Conservation (phyloP, 2,888 invertebrate genomes). For the Drosophila borborema region DNA sequence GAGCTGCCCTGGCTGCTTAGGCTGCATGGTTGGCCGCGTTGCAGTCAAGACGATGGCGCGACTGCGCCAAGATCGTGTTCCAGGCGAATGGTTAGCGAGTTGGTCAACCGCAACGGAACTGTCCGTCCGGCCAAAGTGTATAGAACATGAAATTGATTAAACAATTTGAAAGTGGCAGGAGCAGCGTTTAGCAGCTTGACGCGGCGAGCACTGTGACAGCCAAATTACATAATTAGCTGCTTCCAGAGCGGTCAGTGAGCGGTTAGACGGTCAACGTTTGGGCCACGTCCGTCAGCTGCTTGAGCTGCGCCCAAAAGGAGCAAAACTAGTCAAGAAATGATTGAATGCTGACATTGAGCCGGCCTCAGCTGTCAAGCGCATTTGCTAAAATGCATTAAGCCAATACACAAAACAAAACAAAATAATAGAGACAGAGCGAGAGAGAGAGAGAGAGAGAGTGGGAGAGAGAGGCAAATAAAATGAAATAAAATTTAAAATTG, state of each 20-base stretch:
- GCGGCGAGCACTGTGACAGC: slow-evolving; percentile 71
- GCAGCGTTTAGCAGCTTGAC: slow-evolving; percentile 61
- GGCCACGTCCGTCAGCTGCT: slow-evolving; percentile 55
- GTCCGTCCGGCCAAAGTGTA: slow-evolving; percentile 17
- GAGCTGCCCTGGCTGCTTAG: not conserved
- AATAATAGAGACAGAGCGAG: not conserved
- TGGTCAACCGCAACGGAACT: slow-evolving; percentile 74
- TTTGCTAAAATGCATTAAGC: slow-evolving; percentile 62
- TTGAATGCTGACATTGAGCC: slow-evolving; percentile 64
- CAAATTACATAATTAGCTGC: slow-evolving; percentile 83
- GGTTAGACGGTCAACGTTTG: slow-evolving; percentile 18
- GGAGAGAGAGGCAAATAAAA: not conserved
- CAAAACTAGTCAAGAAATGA: slow-evolving; percentile 54
- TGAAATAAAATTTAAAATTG: slow-evolving; percentile 16
- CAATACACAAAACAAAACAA: slow-evolving; percentile 30
- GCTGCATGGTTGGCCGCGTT: slow-evolving; percentile 26
- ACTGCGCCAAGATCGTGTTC: slow-evolving; percentile 50
- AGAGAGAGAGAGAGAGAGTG: too few relatives aligned
- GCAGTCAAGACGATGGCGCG: slow-evolving; percentile 41
- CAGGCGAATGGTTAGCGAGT: slow-evolving; percentile 62
- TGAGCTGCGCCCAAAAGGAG: slow-evolving; percentile 25
- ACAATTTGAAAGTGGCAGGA: slow-evolving; percentile 37
- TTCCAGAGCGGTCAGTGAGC: slow-evolving; percentile 55
- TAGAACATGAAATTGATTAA: slow-evolving; percentile 68
- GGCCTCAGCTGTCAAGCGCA: slow-evolving; percentile 73